A percentile compares a stretch with the other conserved stretches of the same genome.
Conservation (phyloP, 2,888 invertebrate species). For the Plagodis dolabraria region DNA sequence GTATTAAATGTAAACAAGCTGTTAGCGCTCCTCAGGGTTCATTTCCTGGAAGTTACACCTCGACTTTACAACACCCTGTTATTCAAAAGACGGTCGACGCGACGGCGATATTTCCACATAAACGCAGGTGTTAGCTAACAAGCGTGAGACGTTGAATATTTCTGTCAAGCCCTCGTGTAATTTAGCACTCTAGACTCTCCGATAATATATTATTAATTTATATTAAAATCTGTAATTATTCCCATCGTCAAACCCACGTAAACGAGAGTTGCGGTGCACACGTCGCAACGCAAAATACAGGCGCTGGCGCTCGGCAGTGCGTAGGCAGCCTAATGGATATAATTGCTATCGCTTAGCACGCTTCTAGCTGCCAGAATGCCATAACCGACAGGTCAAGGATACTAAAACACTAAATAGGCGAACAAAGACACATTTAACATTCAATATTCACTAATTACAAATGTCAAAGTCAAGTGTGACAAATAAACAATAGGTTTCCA, state of each 20-base stretch:
- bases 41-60: constrained; percentile 66
- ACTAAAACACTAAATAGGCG: constrained; percentile 48
- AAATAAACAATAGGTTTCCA: constrained; percentile 42
- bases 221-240: constrained; percentile 9
- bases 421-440: constrained; percentile 59
- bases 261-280: constrained; percentile 5
- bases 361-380: constrained; percentile 12
- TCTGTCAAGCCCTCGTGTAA: constrained; percentile 35
- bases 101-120: constrained; percentile 41
- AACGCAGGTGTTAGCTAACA: constrained; percentile 46
- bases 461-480: constrained; percentile 58
- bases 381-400: constrained; percentile 62
- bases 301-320: constrained; percentile 8
- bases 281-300: not conserved
- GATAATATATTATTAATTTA: constrained; percentile 39
- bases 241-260: constrained; percentile 5
- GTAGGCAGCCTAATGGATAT: constrained; percentile 17
- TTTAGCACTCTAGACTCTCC: constrained; percentile 40
- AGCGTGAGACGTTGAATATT: constrained; percentile 37
- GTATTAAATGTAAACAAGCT: constrained; percentile 54
- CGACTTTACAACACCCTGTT: constrained; percentile 42
- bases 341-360: constrained; percentile 5
- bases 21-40: constrained; percentile 44
- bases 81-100: constrained; percentile 39
- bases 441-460: constrained; percentile 57